Percentiles rank a stretch among this genome's conserved stretches.
These are phyloP conservation scores for Macrosoma leucophasiata DNA, from an alignment of 2,888 invertebrate species.

Conservation along the genomic window DNA sequence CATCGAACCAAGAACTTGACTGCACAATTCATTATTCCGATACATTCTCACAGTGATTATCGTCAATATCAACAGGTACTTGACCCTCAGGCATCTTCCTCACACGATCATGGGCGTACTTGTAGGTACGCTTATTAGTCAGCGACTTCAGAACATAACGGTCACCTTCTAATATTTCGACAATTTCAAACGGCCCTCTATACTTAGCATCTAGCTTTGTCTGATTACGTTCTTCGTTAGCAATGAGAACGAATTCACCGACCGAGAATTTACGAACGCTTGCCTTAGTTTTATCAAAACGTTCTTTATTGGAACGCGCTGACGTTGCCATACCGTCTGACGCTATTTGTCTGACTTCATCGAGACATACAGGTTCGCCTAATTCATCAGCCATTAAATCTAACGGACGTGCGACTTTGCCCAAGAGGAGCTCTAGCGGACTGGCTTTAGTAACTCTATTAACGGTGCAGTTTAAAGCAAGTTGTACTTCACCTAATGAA, in stretches of 20 bases:
- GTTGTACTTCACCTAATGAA: conserved; percentile 28
- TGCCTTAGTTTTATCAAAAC: no score
- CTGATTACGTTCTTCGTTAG: conserved; percentile 13
- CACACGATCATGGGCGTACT: conserved; percentile 8
- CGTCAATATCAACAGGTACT: conserved; percentile 5
- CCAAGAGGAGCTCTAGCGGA: conserved; percentile 30
- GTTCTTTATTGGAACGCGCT: no score
- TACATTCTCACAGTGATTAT: no score
- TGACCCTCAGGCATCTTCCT: conserved; percentile 7
- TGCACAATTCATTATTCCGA: no score
- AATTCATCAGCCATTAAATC: no score
- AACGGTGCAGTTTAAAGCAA: conserved; percentile 29
- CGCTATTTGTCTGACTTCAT: no score
- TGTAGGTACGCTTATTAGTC: conserved; percentile 6
- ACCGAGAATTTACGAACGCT: no score
- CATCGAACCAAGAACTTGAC: no score
- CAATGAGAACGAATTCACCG: no score
- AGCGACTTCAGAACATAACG: conserved; percentile 5
- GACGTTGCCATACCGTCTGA: no score
- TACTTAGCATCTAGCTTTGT: conserved; percentile 11
- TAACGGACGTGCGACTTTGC: conserved; percentile 18
- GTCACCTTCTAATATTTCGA: conserved; percentile 11
- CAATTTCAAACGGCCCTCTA: conserved; percentile 9
- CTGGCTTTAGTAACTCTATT: conserved; percentile 28
- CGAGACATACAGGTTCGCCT: no score